Base-by-base conservation (phyloP, 1,140 invertebrate genomes). In the Apis florea region DNA sequence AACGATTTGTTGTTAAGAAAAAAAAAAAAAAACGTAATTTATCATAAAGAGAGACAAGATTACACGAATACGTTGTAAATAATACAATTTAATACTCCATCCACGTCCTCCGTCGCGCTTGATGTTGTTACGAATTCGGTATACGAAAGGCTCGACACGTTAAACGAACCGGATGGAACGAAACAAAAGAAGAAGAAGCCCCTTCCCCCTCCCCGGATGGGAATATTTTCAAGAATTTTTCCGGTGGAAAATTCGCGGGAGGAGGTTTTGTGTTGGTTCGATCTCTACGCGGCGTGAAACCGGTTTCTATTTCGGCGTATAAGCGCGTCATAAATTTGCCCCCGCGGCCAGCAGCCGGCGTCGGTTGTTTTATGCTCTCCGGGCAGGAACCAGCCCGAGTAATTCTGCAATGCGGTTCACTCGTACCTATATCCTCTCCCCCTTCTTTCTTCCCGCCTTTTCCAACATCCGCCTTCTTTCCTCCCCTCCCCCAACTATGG, bases 391-490 rank as follows among this genome's bases (percentile, higher is more conserved):
- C 90, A 90, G 90, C 86, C 89, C 75, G 90, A 91, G 91, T 92
- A 93, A 93, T 93, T 92, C 91, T 93, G 91, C 92, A 92, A 92
- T 93, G 92, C 92, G 91, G 92, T 93, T 90, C 88, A 90, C 90
- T 10, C 87, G 71, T 83, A 82, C 88, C 85, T 87, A 85, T 85
- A 89, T 79, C 73, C 83, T 79, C 73, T 76, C 1, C 6, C 13
- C 53, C 69, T 82, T 69, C 79, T 69, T 73, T 68, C 79, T 80
- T 83, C 83, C 77, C 80, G 24, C 26, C 72, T 26, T 68, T 67
- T 68, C 67, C 63, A 9, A 31, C 31, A 51, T 31, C 58, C 63
- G 53, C 54, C 53, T 31, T 17, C 21, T 3, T 21, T 49, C 40
- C 13, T 70, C 67, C 78, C 19, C 54, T 67, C 68, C 40, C 11